Percentiles rank a stretch among this genome's conserved stretches.
phyloP scores from a whole-genome alignment of 2,888 invertebrate genomes.

The Phaedon cochleariae region DNA sequence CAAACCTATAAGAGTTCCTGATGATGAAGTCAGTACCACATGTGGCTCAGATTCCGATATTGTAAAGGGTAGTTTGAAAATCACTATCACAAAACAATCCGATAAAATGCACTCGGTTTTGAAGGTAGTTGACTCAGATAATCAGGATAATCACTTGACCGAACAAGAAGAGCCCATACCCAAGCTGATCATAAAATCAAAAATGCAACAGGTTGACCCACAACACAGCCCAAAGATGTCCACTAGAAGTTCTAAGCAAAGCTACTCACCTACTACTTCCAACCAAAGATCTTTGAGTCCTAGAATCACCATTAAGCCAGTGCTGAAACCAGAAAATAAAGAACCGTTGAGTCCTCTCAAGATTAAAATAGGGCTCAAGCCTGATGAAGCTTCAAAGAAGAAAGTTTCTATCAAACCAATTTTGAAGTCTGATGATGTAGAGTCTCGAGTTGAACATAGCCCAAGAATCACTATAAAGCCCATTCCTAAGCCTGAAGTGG shows the following conservation, averaged over 20 bases:
- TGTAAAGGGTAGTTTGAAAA: slow-evolving; percentile 54
- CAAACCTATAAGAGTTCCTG: slow-evolving; percentile 57
- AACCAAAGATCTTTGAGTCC: slow-evolving; percentile 56
- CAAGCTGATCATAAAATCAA: slow-evolving; percentile 55
- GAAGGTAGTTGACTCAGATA: slow-evolving; percentile 57
- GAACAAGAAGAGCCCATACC: slow-evolving; percentile 50
- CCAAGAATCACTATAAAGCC: slow-evolving; percentile 69
- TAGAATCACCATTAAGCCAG: slow-evolving; percentile 61
- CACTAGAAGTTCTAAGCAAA: slow-evolving; percentile 53
- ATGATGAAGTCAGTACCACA: slow-evolving; percentile 48
- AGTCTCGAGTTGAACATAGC: slow-evolving; percentile 42
- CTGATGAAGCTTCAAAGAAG: slow-evolving; percentile 48
- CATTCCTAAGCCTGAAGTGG: slow-evolving; percentile 63
- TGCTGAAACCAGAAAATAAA: slow-evolving; percentile 49
- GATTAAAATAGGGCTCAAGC: slow-evolving; percentile 62
- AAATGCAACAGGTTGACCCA: slow-evolving; percentile 48
- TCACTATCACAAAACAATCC: slow-evolving; percentile 60
- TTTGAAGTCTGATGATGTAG: slow-evolving; percentile 55
- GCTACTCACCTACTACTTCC: slow-evolving; percentile 46
- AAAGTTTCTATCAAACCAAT: slow-evolving; percentile 62
- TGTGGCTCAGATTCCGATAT: slow-evolving; percentile 42
- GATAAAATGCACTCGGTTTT: slow-evolving; percentile 59
- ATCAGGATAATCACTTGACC: slow-evolving; percentile 32
- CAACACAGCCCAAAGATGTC: slow-evolving; percentile 62
- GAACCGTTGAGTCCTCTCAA: slow-evolving; percentile 52